Evolutionary conservation across 2,888 invertebrate genomes (phyloP).

Genomic region (Acleris sparsana): DNA sequence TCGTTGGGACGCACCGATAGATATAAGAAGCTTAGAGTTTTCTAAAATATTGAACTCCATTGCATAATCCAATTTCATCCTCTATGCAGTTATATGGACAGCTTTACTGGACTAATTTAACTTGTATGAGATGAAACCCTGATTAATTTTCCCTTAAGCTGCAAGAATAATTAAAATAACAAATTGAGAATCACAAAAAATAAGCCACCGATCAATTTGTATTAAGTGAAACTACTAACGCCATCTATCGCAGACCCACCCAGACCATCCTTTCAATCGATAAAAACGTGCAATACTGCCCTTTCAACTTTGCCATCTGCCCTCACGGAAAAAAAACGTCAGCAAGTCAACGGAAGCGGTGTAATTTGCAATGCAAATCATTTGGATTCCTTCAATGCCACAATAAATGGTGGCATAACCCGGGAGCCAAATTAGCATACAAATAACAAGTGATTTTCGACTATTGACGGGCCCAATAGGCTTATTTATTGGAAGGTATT

Average conservation of each 20-base stretch:
- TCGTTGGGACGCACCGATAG: no score
- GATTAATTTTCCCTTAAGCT: no score
- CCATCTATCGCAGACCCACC: slow-evolving; percentile 30
- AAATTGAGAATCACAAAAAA: background rate
- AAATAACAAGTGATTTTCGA: slow-evolving; percentile 77
- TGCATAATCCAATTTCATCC: no score
- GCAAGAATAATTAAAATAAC: no score
- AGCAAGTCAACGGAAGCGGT: slow-evolving; percentile 58
- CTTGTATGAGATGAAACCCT: no score
- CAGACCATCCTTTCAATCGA: slow-evolving; percentile 49
- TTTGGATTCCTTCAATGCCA: slow-evolving; percentile 71
- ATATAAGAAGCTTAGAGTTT: no score
- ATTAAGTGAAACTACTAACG: slow-evolving; percentile 8
- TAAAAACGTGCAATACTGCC: slow-evolving; percentile 19
- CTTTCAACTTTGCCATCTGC: slow-evolving; percentile 55
- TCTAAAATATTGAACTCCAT: no score
- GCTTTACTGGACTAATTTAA: no score
- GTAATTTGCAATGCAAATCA: slow-evolving; percentile 76
- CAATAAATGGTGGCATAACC: slow-evolving; percentile 41
- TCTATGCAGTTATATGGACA: no score
- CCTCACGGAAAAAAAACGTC: slow-evolving; percentile 61
- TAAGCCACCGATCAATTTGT: background rate
- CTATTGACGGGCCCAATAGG: slow-evolving; percentile 68
- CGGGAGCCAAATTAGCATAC: slow-evolving; percentile 65
- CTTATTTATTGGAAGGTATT: slow-evolving; percentile 54